These are phyloP conservation scores for Malaclemys terrapin DNA, from an alignment of 2,113 vertebrate species.

Conservation along the genomic window DNA sequence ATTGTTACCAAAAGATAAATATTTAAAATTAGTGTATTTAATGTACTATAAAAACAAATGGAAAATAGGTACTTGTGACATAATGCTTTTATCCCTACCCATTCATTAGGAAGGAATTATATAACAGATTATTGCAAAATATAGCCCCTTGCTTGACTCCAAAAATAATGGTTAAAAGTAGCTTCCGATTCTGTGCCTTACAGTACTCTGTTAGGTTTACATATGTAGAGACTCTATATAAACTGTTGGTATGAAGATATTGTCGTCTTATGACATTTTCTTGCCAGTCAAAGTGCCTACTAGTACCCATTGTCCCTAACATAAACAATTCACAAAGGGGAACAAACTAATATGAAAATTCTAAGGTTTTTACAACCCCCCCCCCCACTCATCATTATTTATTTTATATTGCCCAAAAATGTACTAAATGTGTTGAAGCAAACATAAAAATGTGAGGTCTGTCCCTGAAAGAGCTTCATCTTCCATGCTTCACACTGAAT, in stretches of 20 bases:
- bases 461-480: background rate
- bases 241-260: background rate
- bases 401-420: background rate
- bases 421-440: background rate
- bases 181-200: background rate
- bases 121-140: rapidly evolving
- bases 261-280: background rate
- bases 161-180: background rate
- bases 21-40: background rate
- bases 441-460: background rate
- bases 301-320: background rate
- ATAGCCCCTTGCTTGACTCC: rapidly evolving
- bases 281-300: background rate
- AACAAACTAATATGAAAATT: background rate
- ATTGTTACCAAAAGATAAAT: background rate
- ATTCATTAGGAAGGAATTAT: rapidly evolving
- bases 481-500: background rate
- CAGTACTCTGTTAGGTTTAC: rapidly evolving
- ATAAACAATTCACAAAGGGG: background rate
- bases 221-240: background rate
- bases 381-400: background rate
- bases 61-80: background rate
- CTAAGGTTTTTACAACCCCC: rapidly evolving
- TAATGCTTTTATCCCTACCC: rapidly evolving
- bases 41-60: rapidly evolving